Percentiles rank a stretch among this genome's conserved stretches.
phyloP scores from a whole-genome alignment of 1,140 invertebrate genomes.

The Eciton burchellii region DNA sequence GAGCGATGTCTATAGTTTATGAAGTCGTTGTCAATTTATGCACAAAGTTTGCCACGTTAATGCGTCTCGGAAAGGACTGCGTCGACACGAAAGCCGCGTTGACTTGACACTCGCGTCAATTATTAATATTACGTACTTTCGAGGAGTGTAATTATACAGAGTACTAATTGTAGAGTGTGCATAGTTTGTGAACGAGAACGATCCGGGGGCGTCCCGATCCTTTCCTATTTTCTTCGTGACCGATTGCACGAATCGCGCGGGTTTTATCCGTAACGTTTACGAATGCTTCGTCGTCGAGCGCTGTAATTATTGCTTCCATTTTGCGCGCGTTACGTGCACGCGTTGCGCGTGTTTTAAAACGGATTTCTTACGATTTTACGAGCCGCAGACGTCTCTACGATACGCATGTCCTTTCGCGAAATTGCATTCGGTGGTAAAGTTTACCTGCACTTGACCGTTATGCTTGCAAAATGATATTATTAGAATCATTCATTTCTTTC shows the following conservation, averaged over 20 bases:
- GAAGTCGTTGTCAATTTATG: neutral
- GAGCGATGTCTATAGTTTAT: neutral
- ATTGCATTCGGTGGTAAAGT: slow-evolving; percentile 23
- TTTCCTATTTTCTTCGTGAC: slow-evolving; percentile 13
- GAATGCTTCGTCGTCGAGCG: slow-evolving; percentile 29
- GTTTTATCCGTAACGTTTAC: slow-evolving; percentile 21
- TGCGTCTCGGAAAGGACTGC: slow-evolving; percentile 6
- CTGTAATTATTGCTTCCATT: slow-evolving; percentile 56
- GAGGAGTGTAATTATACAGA: slow-evolving; percentile 36
- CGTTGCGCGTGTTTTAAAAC: slow-evolving; percentile 16
- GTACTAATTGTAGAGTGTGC: slow-evolving; percentile 49
- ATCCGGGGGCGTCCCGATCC: slow-evolving; percentile 14
- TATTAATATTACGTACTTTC: slow-evolving; percentile 44
- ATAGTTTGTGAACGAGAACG: slow-evolving; percentile 3
- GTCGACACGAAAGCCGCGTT: slow-evolving; percentile 8
- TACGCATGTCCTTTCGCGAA: slow-evolving; percentile 19
- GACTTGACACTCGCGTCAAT: slow-evolving; percentile 44
- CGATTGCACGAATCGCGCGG: slow-evolving; percentile 6
- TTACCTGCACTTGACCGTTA: neutral
- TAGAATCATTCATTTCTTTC: neutral
- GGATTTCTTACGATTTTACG: slow-evolving; percentile 33
- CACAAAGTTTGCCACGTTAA: slow-evolving; percentile 15
- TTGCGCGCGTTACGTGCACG: slow-evolving; percentile 26
- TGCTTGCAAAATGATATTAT: neutral
- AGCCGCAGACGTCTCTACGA: slow-evolving; percentile 13